Evolutionary conservation across 2,113 vertebrate species (phyloP), one percentile per base, ranked within the genome.

Genomic region (Nibea albiflora): DNA sequence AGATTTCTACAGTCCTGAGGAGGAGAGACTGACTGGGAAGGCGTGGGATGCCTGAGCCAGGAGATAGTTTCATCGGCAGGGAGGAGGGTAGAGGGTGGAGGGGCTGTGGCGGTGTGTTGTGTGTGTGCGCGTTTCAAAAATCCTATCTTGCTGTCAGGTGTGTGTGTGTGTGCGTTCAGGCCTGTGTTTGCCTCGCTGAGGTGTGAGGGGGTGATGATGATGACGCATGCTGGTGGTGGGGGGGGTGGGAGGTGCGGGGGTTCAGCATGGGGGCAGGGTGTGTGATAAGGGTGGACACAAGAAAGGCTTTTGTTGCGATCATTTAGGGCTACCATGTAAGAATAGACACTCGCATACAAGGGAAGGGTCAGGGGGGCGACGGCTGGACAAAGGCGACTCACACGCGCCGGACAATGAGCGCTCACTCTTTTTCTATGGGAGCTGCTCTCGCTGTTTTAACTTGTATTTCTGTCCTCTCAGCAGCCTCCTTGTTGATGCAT

Each of bases 401-500:
- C 66, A 81, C 80, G 26, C 28, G 87, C 74, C 78, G 11, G 20
- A 75, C 84, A 76, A 74, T 83, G 67, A 80, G 61, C 11, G 15
- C 44, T 42, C 11, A 19, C 54, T 67, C 24, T 78, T 56, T 80
- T 61, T 75, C 46, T 31, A 60, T 20, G n/a, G 17, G 64, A 70
- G 73, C 64, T 20, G 47, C 67, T 50, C 54, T 79, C 57, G 0
- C 39, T 80, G 78, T 89, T 87, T 80, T 81, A 74, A 88, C 90
- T 80, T 19, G 39, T 56, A 26, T 90, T 94, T 86, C 81, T 87
- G 87, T 93, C 87, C 80, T 90, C 92, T 93, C 90, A 93, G 92
- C 89, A 89, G 89, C 83, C 90, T 83, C 73, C 71, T 87, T 91
- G 87, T 93, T 90, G 89, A 88, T 89, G 90, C 92, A 91, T 76